Conservation (phyloP, 2,797 vertebrate species). For the Mus minutoides region DNA sequence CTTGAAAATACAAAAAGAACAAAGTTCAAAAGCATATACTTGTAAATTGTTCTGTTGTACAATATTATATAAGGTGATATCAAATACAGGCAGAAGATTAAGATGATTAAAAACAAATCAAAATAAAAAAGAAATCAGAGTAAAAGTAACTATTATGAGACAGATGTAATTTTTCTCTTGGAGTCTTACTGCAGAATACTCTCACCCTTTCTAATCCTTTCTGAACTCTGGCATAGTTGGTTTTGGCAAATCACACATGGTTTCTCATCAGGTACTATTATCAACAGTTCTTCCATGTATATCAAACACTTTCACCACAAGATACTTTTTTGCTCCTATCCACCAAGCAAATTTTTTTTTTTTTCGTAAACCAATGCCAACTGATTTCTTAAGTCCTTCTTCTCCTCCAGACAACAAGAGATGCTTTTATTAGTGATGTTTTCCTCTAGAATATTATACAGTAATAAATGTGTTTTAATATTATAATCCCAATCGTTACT, state of each 20-base stretch:
- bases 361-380: background rate
- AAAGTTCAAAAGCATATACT: background rate
- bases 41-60: background rate
- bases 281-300: background rate
- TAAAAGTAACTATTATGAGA: background rate
- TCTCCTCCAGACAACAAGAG: background rate
- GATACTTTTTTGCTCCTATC: background rate
- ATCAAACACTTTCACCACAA: background rate
- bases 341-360: background rate
- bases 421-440: background rate
- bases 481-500: background rate
- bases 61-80: background rate
- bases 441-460: background rate
- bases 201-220: background rate
- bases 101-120: background rate
- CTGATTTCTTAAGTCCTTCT: background rate
- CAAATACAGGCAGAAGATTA: background rate
- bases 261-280: background rate
- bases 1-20: background rate
- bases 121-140: background rate
- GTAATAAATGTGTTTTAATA: background rate
- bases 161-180: background rate
- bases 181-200: background rate
- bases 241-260: rapidly evolving
- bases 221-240: background rate